Evolutionary conservation across 2,797 vertebrate species (phyloP).

Genomic region (Lycodopsis pacificus): DNA sequence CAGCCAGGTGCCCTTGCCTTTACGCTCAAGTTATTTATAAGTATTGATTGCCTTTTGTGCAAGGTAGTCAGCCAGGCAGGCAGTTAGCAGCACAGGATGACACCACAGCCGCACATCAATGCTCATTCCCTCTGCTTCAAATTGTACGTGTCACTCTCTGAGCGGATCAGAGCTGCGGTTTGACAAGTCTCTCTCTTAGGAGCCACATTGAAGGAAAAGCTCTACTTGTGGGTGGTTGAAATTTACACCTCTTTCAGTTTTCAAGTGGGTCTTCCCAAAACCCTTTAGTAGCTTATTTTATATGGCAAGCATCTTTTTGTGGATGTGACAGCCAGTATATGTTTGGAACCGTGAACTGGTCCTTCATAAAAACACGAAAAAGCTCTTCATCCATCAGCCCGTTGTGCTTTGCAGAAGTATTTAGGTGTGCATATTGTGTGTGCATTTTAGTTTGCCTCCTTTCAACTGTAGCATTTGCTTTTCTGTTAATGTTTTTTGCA

Average conservation of each 20-base stretch:
- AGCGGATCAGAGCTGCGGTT: constrained; percentile 45
- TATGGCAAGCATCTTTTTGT: constrained; percentile 10
- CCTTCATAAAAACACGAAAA: background rate
- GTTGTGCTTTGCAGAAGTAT: background rate
- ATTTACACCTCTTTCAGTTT: constrained; percentile 32
- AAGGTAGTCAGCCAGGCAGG: constrained; percentile 74
- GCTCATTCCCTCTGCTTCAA: constrained; percentile 48
- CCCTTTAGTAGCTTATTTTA: constrained; percentile 10
- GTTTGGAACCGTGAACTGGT: background rate
- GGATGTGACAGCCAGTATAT: constrained; percentile 17
- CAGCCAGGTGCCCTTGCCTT: constrained; percentile 81
- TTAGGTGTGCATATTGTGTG: background rate
- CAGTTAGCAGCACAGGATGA: constrained; percentile 68
- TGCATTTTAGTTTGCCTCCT: background rate
- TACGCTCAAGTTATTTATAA: constrained; percentile 83
- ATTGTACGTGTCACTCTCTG: constrained; percentile 43
- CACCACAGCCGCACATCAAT: constrained; percentile 56
- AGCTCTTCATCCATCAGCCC: background rate
- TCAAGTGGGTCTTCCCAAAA: constrained; percentile 15
- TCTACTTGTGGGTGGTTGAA: constrained; percentile 33
- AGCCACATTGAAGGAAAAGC: constrained; percentile 32
- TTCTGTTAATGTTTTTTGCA: background rate
- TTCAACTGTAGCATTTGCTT: background rate
- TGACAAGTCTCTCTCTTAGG: constrained; percentile 50
- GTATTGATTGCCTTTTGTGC: constrained; percentile 81